Evolutionary conservation across 1,140 invertebrate genomes (phyloP).

Genomic region (Leptinotarsa undecemlineata): DNA sequence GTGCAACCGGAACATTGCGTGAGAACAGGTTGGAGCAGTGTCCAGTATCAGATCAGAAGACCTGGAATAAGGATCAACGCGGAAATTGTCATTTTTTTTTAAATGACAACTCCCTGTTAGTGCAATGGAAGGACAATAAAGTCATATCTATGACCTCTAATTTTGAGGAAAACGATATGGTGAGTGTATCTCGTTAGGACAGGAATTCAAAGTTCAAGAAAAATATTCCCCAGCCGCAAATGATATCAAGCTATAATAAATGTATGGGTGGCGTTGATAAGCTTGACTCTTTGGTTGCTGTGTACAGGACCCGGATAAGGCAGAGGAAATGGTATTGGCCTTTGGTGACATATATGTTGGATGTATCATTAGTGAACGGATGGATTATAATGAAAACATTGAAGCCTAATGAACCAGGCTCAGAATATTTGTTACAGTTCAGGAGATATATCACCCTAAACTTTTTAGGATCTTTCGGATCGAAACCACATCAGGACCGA

Average conservation of each 20-base stretch:
- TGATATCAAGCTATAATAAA: constrained; percentile 49
- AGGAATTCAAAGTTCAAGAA: constrained; percentile 23
- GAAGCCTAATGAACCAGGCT: too few species aligned
- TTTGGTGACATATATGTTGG: constrained; percentile 3
- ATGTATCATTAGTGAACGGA: too few species aligned
- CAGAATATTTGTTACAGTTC: too few species aligned
- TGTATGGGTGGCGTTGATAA: constrained; percentile 52
- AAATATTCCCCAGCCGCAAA: constrained; percentile 31
- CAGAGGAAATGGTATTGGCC: constrained; percentile 27
- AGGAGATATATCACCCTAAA: too few species aligned
- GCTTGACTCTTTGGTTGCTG: constrained; percentile 38
- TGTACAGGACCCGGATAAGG: constrained; percentile 31
- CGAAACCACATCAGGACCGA: too few species aligned
- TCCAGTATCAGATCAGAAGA: constrained; percentile 15
- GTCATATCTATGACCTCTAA: constrained; percentile 48
- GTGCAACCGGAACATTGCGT: constrained; percentile 30
- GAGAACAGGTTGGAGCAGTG: constrained; percentile 32
- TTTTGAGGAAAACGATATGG: constrained; percentile 43
- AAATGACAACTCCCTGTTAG: constrained; percentile 26
- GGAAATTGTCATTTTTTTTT: neutral
- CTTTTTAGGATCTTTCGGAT: too few species aligned
- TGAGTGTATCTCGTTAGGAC: constrained; percentile 32
- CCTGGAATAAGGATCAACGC: constrained; percentile 24
- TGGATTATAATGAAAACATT: too few species aligned
- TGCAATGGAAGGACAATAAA: constrained; percentile 51